Evolutionary conservation across 2,113 vertebrate genomes (phyloP), one percentile per base, ranked within the genome.

Genomic region (Rhadina sibilatrix): DNA sequence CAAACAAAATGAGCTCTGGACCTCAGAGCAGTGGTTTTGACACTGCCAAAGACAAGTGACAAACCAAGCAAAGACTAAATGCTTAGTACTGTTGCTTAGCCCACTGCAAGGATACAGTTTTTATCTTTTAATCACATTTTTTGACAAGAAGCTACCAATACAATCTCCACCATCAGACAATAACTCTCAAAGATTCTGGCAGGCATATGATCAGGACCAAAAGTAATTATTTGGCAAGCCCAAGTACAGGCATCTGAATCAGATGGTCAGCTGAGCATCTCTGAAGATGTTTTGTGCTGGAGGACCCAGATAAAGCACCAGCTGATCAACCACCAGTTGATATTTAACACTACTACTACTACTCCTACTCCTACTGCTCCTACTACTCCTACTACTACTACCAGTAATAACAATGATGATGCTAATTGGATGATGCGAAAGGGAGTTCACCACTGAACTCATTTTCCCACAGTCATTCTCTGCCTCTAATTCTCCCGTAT

Each of bases 1-100:
- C 90, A 87, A 72, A 78, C 53, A 76, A 25, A 72, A 65, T 49
- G 68, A 92, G 64, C 88, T 86, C 72, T 11, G 85, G 92, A 95
- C 93, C 72, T 92, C 85, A 49, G 69, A 92, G 65, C 31, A 53
- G 40, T 68, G 72, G 16, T 78, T 95, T 71, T 90, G 90, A 84
- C 72, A 65, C 44, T 76, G 66, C n/a, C 63, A 60, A 70, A 88
- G 75, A 54, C 50, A 81, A 93, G 56, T 60, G 76, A 95, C 79
- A 87, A 95, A 88, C 68, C 75, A 53, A 50, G 52, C 60, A 60
- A 93, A 80, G 47, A 68, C 25, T 92, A 28, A 69, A 31, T 69
- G 47, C 33, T 40, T 63, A 30, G 28, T 79, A 57, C 63, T 27
- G 4, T 35, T n/a, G 9, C 50, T 89, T 65, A 85, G 57, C 25